Percentiles rank a stretch among this genome's conserved stretches.
These are phyloP conservation scores for Poecilobothrus nobilitatus DNA, from an alignment of 2,888 invertebrate genomes.

Conservation along the genomic window DNA sequence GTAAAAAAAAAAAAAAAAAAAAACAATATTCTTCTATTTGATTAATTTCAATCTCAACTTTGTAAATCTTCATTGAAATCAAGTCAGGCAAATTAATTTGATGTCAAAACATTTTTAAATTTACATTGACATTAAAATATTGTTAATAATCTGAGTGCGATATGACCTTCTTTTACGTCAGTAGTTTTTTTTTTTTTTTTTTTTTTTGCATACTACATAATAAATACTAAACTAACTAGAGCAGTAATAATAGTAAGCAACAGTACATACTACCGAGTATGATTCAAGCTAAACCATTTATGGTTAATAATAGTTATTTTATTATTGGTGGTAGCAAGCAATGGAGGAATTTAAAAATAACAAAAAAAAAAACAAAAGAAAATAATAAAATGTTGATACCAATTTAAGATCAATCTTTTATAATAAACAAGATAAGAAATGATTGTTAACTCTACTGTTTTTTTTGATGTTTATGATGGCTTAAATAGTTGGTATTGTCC, in stretches of 20 bases:
- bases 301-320: too few species aligned
- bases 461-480: background rate
- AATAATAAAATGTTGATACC: background rate
- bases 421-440: background rate
- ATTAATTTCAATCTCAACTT: too few species aligned
- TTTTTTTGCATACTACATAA: background rate
- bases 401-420: background rate
- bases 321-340: too few species aligned
- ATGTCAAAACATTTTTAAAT: slow-evolving; percentile 15
- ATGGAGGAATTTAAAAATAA: too few species aligned
- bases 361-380: background rate
- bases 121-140: slow-evolving; percentile 11
- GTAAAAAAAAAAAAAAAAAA: too few species aligned
- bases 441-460: too few species aligned
- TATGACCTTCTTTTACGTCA: background rate
- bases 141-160: background rate
- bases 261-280: too few species aligned
- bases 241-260: background rate
- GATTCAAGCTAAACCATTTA: too few species aligned
- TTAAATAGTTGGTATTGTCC: background rate
- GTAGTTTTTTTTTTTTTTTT: background rate
- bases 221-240: background rate
- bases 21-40: too few species aligned
- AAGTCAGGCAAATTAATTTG: slow-evolving; percentile 18
- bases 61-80: slow-evolving; percentile 12